These are phyloP conservation scores for Hydrozoanthus gracilis DNA, from an alignment of 92 coral and sea anemone genomes.

Conservation along the genomic window DNA sequence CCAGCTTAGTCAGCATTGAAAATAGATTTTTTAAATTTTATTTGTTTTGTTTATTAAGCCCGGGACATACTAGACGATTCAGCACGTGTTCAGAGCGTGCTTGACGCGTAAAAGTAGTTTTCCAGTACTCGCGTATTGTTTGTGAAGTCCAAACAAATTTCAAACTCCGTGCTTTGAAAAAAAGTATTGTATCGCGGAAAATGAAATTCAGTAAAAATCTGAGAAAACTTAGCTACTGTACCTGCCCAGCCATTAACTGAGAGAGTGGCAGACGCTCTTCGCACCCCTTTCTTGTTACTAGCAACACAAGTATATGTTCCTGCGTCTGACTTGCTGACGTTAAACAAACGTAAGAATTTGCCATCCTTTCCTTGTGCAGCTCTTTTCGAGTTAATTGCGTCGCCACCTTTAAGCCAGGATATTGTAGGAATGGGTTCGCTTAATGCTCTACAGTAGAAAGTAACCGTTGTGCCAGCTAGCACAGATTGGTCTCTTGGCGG, in stretches of 20 bases:
- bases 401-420: slow-evolving; percentile 21
- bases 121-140: too few species aligned
- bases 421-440: neutral
- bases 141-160: too few species aligned
- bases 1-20: neutral
- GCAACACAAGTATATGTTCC: slow-evolving; percentile 41
- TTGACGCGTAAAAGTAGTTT: too few species aligned
- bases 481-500: neutral
- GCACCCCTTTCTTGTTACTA: neutral
- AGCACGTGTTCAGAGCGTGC: too few species aligned
- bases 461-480: neutral
- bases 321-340: slow-evolving; percentile 15
- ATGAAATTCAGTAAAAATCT: too few species aligned
- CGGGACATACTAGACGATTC: too few species aligned
- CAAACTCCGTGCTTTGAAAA: too few species aligned
- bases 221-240: neutral
- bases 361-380: neutral
- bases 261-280: slow-evolving; percentile 3
- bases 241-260: slow-evolving; percentile 33
- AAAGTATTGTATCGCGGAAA: too few species aligned
- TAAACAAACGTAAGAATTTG: neutral
- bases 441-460: slow-evolving; percentile 26
- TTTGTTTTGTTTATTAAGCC: too few species aligned
- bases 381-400: neutral
- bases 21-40: too few species aligned